These are phyloP conservation scores for Tetramorium simillimum DNA, from an alignment of 1,140 invertebrate species.

Conservation along the genomic window DNA sequence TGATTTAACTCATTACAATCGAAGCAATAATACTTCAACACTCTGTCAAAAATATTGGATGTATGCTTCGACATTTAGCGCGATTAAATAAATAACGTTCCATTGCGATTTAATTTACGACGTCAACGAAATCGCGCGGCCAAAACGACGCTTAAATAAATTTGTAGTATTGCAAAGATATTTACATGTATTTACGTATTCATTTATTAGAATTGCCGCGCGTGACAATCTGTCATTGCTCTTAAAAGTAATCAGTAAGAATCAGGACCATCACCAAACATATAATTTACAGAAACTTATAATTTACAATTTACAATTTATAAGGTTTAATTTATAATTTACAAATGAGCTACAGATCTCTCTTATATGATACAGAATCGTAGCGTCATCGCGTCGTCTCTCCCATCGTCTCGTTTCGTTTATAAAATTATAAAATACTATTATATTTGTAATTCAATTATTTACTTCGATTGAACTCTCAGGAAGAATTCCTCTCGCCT, in stretches of 20 bases:
- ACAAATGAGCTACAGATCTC: constrained; percentile 9
- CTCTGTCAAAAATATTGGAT: background rate
- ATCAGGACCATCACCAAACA: constrained; percentile 6
- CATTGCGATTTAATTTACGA: background rate
- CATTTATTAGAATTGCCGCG: constrained; percentile 4
- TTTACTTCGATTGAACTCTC: constrained; percentile 33
- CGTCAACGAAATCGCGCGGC: background rate
- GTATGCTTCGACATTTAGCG: background rate
- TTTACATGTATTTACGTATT: constrained; percentile 15
- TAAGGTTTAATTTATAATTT: constrained; percentile 21
- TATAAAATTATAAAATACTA: constrained; percentile 30
- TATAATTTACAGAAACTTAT: constrained; percentile 16
- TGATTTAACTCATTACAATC: constrained; percentile 1
- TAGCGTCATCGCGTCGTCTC: background rate
- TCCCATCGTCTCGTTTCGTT: background rate
- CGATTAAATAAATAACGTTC: constrained; percentile 16
- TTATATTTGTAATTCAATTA: background rate
- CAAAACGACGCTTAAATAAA: constrained; percentile 4
- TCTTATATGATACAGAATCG: background rate
- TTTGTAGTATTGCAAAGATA: constrained; percentile 23
- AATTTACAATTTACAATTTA: constrained; percentile 10
- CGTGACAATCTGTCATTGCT: background rate
- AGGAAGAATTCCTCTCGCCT: constrained; percentile 16
- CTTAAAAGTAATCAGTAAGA: constrained; percentile 27
- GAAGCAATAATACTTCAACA: constrained; percentile 23